Evolutionary conservation across 2,113 vertebrate species (phyloP), one percentile per base, ranked within the genome.

Genomic region (Leptobrachium ailaonicum): DNA sequence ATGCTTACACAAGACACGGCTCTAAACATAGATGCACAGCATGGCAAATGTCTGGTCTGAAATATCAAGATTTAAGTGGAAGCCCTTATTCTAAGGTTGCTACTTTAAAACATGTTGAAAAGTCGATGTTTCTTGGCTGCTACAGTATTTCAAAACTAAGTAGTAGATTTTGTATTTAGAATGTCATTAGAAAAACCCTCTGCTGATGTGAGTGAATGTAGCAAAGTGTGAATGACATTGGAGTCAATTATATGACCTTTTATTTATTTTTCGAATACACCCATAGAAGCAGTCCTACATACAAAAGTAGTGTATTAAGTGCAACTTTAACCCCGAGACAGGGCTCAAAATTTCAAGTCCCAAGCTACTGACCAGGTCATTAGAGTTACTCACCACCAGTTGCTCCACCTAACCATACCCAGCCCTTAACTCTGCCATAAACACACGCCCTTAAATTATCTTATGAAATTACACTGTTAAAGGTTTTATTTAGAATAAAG

Each of bases 11-110:
- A 92, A 90, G 90, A 91, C 92, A 92, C 89, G 88, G 91, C 91
- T 92, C 91, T 93, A 94, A 92, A 94, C 91, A 92, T 94, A 94
- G 92, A 84, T 83, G 83, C 85, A 88, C 89, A 88, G 90, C 86
- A 88, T 83, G 71, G 89, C 88, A 88, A 90, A 87, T 91, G 92
- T 91, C 93, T 94, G 77, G 86, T 89, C 87, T 85, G 89, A 92
- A 93, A 93, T 92, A 90, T 87, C 87, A 85, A 45, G 84, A 89
- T 88, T 91, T 88, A 90, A 85, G 92, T 85, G 88, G 86, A 88
- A 84, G 86, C 67, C 83, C 88, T 90, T 88, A 89, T 92, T 92
- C 91, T 91, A 90, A 90, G 84, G 82, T 88, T 90, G 89, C 80
- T 79, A 75, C 88, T 85, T 82, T 76, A 87, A 88, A 82, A 73